Evolutionary conservation across 2,888 invertebrate genomes (phyloP).

Genomic region (Metopia argyrocephala): DNA sequence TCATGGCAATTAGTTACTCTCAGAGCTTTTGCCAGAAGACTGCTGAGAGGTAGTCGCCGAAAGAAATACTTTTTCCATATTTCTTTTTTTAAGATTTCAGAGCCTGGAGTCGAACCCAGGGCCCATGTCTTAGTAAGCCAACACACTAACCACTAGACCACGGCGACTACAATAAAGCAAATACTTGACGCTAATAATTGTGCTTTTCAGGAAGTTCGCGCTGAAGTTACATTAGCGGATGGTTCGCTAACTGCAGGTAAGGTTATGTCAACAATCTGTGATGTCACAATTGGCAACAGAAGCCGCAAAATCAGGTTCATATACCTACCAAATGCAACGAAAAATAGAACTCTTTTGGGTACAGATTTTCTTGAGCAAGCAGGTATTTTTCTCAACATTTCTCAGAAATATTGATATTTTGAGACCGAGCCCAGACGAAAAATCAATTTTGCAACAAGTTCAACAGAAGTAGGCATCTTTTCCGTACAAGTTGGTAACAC

Average conservation of each 20-base stretch:
- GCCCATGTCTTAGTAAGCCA: no score
- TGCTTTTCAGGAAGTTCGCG: constrained; percentile 36
- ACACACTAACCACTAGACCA: no score
- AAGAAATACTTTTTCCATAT: no score
- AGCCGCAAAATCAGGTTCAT: not conserved
- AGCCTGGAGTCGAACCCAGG: no score
- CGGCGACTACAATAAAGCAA: no score
- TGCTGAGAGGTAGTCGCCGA: no score
- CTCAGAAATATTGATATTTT: constrained; percentile 9
- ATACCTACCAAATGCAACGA: not conserved
- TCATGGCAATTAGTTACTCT: no score
- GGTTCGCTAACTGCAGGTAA: not conserved
- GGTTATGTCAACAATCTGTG: not conserved
- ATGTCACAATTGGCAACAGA: not conserved
- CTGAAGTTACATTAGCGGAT: constrained; percentile 53
- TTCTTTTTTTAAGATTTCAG: no score
- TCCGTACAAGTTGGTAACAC: constrained; percentile 3
- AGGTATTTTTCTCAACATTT: constrained; percentile 13
- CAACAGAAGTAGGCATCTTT: not conserved
- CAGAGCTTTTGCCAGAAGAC: no score
- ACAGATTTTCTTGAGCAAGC: constrained; percentile 21
- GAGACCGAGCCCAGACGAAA: not conserved
- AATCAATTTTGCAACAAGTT: not conserved
- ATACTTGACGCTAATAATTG: no score
- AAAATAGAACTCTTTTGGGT: constrained; percentile 6